phyloP scores from a whole-genome alignment of 2,888 invertebrate genomes.

The Bombylius discolor region DNA sequence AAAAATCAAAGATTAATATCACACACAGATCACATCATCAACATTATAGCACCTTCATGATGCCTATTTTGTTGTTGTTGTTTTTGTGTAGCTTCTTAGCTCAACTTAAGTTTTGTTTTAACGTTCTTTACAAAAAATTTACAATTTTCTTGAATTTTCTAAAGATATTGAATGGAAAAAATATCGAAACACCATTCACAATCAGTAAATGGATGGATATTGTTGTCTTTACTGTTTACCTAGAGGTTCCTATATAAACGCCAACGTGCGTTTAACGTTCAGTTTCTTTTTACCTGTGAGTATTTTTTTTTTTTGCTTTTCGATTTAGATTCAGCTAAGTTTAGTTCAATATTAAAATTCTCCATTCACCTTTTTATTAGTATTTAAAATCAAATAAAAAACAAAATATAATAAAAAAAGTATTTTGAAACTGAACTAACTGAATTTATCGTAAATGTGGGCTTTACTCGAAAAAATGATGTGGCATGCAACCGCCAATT shows the following conservation, averaged over 20 bases:
- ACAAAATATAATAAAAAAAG: neutral
- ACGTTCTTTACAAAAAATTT: too few relatives aligned
- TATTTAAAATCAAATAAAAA: neutral
- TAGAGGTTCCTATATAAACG: neutral
- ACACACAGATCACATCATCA: neutral
- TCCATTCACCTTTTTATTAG: neutral
- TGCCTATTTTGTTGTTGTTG: too few relatives aligned
- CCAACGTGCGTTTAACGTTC: conserved; percentile 5
- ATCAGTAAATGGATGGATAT: too few relatives aligned
- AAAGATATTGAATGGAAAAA: too few relatives aligned
- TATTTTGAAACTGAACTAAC: neutral
- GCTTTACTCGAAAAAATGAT: neutral
- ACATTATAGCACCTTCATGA: too few relatives aligned
- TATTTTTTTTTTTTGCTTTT: too few relatives aligned
- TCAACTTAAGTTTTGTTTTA: too few relatives aligned
- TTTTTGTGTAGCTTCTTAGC: too few relatives aligned
- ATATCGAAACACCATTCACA: too few relatives aligned
- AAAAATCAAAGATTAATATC: neutral
- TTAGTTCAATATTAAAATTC: neutral
- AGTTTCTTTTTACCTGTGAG: neutral
- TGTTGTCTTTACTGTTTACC: too few relatives aligned
- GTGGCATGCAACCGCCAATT: neutral
- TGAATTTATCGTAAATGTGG: conserved; percentile 7
- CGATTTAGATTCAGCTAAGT: neutral
- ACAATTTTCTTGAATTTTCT: too few relatives aligned